Base-by-base conservation (phyloP, 2,113 vertebrate species). In the Lynx canadensis region DNA sequence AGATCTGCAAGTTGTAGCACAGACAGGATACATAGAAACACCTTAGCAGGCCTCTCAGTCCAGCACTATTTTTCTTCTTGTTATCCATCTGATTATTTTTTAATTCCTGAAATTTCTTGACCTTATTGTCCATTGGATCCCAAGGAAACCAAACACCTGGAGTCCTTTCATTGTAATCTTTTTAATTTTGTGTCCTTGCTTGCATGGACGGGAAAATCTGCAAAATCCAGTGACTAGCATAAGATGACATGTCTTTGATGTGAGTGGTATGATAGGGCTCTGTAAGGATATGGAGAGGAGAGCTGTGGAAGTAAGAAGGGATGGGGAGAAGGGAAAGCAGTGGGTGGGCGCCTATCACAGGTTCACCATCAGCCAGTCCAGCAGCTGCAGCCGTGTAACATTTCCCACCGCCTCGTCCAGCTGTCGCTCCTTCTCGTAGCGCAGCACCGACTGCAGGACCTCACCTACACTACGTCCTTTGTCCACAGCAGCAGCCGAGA, bases 311-410 rank as follows among this genome's bases (percentile, higher is more conserved):
- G 5, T n/a, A 15, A 1, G 16, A 5, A 25, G 78, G 38, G n/a
- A 4, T 9, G 74, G 55, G 68, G 29, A 52, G 11, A n/a, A 66
- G 88, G 5, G n/a, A 18, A 52, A 23, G n/a, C n/a, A 38, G 71
- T 69, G 57, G 45, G 60, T 31, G 36, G 78, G 91, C 9, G 16
- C 29, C 0, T 2, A 45, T 98, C 95, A 98, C 36, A 92, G 97
- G 92, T 97, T 98, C 73, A 11, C 90, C 91, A 98, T 97, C 97
- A 98, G 97, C 96, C 98, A 97, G 96, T 98, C 98, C 95, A 98
- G 97, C 91, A 98, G 97, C 93, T 97, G 98, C 91, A 98, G 88
- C 81, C 93, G 83, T 2, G 96, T 95, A 11, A 98, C 83, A 11
- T 97, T 98, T 3, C 97, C 98, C 95, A 97, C 90, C 0, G 98